phyloP scores from a whole-genome alignment of 2,113 vertebrate genomes.

The Chlorodrepanis virens region DNA sequence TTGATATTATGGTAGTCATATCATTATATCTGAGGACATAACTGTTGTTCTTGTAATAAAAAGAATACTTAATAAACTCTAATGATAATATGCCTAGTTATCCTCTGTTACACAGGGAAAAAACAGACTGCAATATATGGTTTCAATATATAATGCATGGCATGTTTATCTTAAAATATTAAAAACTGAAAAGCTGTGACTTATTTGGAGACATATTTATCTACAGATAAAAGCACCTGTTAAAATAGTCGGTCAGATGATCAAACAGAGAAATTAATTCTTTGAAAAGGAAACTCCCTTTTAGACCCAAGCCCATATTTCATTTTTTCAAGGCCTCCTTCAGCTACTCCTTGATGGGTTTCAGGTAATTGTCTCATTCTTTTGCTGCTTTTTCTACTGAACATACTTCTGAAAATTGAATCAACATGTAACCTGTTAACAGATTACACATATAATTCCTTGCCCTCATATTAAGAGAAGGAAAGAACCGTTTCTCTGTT shows the following conservation, averaged over 20 bases:
- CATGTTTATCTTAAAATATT: neutral
- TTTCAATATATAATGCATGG: neutral
- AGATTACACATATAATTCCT: neutral
- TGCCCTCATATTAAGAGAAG: neutral
- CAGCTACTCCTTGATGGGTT: neutral
- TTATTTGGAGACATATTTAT: neutral
- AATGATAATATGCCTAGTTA: neutral
- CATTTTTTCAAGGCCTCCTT: neutral
- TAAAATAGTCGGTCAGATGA: neutral
- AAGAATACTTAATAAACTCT: neutral
- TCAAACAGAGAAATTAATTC: neutral
- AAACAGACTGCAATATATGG: neutral
- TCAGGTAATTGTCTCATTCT: neutral
- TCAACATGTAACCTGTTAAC: neutral
- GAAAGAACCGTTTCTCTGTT: neutral
- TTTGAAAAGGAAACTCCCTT: neutral
- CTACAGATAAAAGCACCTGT: neutral
- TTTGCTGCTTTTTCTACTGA: neutral
- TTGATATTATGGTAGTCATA: neutral
- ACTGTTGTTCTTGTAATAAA: neutral
- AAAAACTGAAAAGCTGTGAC: neutral
- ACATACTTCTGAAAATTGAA: neutral
- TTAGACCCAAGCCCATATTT: fast-evolving
- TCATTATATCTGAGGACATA: neutral
- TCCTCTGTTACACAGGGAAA: neutral